phyloP scores from a whole-genome alignment of 1,140 invertebrate species.

The Branchinecta lindahli region DNA sequence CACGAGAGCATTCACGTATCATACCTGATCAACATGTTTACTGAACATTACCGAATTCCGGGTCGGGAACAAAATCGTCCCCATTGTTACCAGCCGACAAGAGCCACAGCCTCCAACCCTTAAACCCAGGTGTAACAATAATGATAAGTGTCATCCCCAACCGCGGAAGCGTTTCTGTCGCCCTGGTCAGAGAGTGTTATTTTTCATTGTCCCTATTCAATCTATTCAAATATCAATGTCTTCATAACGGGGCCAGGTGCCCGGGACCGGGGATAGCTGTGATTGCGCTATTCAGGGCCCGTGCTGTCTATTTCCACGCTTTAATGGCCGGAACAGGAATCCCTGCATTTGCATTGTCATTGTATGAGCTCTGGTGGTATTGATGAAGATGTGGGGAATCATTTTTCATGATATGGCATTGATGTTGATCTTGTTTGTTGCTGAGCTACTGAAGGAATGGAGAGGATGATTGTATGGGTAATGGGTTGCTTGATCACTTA shows the following conservation, averaged over 20 bases:
- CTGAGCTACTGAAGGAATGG: too few relatives aligned
- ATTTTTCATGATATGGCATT: too few relatives aligned
- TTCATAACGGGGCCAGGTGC: slow-evolving; percentile 9
- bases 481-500: too few relatives aligned
- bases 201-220: background rate
- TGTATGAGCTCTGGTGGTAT: too few relatives aligned
- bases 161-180: background rate
- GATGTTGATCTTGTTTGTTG: too few relatives aligned
- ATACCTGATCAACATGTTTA: too few relatives aligned
- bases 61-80: too few relatives aligned
- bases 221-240: slow-evolving; percentile 4
- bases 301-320: slow-evolving; percentile 6
- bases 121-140: slow-evolving; percentile 5
- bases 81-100: background rate
- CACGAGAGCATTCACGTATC: too few relatives aligned
- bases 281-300: slow-evolving; percentile 9
- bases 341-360: background rate
- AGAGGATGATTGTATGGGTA: too few relatives aligned
- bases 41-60: too few relatives aligned
- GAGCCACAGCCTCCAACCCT: background rate
- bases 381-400: too few relatives aligned
- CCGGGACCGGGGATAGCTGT: background rate
- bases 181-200: background rate
- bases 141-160: background rate
- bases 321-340: background rate